Evolutionary conservation across 2,888 invertebrate species (phyloP), one percentile per base, ranked within the genome.

Genomic region (Caenorhabditis doughertyi): DNA sequence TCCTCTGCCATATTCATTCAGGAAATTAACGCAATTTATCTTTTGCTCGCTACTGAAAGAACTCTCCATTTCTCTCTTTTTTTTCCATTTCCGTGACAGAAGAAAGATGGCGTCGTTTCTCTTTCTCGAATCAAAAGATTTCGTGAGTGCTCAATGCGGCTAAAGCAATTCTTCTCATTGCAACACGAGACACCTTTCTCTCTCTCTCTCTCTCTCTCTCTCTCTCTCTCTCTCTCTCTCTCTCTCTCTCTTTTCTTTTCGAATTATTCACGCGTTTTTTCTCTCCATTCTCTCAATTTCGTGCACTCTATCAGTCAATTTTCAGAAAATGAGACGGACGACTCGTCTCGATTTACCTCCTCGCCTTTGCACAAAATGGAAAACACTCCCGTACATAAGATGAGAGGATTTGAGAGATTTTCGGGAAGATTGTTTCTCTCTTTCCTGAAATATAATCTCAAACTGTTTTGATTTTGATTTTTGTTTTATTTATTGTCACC

Each of bases 321-420:
- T 73, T 32, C 56, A 56, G 73, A 65, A 73, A 44, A 73, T 64
- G 73, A 73, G 73, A 73, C 42, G 73, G 60, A 21, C 29, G 76
- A 51, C 39, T 58, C 67, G 67, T 76, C 76, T 76, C 76, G 60
- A 76, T 76, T 76, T 76, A 76, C 76, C 76, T 76, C 76, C 42
- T 18, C 3, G 64, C 9, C 39, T 11, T n/a, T n/a, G n/a, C 72
- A 13, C n/a, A 29, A 44, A 49, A 58, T 32, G 39, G 47, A 29
- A 72, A 55, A 42, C 55, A 64, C 73, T 73, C 73, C 13, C 39
- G 73, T 64, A 74, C 56, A 74, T 27, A 56, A 29, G 44, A 16
- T 23, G 53, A 39, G 58, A 35, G 39, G 39, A 49, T 49, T 35
- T 67, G 47, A 23, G 39, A 39, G 18, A 44, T 39, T 67, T 51